phyloP scores from a whole-genome alignment of 2,113 vertebrate species.

The Siniperca knerii region DNA sequence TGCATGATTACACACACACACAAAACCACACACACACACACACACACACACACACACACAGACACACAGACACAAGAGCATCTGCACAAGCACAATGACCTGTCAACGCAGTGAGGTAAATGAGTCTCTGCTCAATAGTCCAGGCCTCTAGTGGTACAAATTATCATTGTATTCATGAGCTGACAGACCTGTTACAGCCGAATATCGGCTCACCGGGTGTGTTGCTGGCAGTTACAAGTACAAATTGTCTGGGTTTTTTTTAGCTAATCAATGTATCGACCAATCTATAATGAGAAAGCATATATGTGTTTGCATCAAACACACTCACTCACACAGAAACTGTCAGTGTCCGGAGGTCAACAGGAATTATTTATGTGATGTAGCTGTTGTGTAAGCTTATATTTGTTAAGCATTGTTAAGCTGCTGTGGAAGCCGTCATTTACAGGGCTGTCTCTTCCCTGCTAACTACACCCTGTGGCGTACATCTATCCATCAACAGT shows the following conservation, averaged over 20 bases:
- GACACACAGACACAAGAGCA: conserved; percentile 28
- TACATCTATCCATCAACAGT: conserved; percentile 54
- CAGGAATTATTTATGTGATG: conserved; percentile 60
- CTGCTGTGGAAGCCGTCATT: conserved; percentile 60
- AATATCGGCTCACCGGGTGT: conserved; percentile 37
- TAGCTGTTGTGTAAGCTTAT: conserved; percentile 39
- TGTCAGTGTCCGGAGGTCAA: conserved; percentile 61
- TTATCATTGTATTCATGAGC: conserved; percentile 76
- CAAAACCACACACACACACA: conserved; percentile 14
- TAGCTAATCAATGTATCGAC: conserved; percentile 70
- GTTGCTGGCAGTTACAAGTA: conserved; percentile 62
- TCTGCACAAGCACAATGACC: conserved; percentile 48
- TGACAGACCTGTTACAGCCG: conserved; percentile 51
- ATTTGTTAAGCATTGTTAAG: conserved; percentile 66
- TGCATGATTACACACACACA: conserved; percentile 53
- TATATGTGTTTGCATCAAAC: conserved; percentile 15
- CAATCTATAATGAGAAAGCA: conserved; percentile 53
- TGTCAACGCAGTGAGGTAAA: conserved; percentile 67
- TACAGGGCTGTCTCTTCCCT: conserved; percentile 44
- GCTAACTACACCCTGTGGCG: conserved; percentile 59
- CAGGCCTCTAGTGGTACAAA: conserved; percentile 66
- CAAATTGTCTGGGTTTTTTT: conserved; percentile 49
- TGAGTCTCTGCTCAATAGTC: conserved; percentile 66
- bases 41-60: conserved; percentile 35
- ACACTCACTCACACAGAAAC: conserved; percentile 22